phyloP scores from a whole-genome alignment of 2,888 invertebrate species.

The Leptopilina syphax region DNA sequence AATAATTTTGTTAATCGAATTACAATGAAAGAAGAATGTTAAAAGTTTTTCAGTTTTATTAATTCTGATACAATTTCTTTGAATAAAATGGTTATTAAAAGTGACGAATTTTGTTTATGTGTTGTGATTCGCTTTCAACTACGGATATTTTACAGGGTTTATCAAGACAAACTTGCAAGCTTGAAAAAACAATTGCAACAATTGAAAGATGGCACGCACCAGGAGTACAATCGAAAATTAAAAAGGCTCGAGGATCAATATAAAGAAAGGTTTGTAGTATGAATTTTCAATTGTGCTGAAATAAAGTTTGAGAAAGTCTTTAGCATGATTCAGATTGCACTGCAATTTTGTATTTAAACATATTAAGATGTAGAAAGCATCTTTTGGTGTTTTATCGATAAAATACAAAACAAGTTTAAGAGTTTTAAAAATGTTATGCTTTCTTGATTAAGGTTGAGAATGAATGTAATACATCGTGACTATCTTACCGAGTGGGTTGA shows the following conservation, averaged over 20 bases:
- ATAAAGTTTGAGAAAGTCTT: too few relatives aligned
- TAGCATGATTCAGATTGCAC: too few relatives aligned
- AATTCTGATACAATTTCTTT: too few relatives aligned
- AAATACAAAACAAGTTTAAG: background rate
- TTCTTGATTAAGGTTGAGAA: constrained; percentile 77
- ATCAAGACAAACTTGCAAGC: constrained; percentile 92
- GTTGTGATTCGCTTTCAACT: constrained; percentile 12
- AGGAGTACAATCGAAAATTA: constrained; percentile 89
- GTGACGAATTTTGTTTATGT: background rate
- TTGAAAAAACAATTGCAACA: constrained; percentile 94
- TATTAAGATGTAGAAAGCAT: too few relatives aligned
- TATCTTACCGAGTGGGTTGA: constrained; percentile 92
- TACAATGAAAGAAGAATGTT: background rate
- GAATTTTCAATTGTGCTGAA: too few relatives aligned
- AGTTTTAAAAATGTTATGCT: background rate
- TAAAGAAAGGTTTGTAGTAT: constrained; percentile 82
- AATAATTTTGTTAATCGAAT: constrained; percentile 13
- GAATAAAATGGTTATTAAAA: too few relatives aligned
- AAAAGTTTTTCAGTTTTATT: too few relatives aligned
- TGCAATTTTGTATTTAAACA: too few relatives aligned
- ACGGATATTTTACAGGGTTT: constrained; percentile 81
- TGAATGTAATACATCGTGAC: constrained; percentile 88
- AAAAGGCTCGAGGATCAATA: constrained; percentile 90
- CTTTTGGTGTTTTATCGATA: background rate
- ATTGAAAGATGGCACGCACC: constrained; percentile 89